Evolutionary conservation across 2,113 vertebrate genomes (phyloP).

Genomic region (Sylvietta virens): DNA sequence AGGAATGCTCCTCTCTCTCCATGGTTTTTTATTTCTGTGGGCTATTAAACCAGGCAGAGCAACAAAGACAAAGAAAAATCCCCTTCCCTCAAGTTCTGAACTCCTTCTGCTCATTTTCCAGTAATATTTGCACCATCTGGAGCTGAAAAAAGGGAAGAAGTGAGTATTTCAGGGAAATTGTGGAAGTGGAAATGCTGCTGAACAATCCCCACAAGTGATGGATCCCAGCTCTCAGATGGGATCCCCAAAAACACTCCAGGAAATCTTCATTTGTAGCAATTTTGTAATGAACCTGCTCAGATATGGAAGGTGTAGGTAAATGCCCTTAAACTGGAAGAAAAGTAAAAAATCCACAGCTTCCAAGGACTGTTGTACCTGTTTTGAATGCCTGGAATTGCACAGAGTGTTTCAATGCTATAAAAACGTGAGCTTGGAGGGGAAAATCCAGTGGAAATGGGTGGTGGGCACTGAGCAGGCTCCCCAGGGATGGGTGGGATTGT

Average conservation of each 20-base stretch:
- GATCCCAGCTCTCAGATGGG: background rate
- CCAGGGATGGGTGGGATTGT: background rate
- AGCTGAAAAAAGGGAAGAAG: background rate
- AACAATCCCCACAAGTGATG: background rate
- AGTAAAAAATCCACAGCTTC: background rate
- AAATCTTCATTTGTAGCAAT: background rate
- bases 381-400: background rate
- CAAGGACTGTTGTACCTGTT: background rate
- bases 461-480: background rate
- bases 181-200: background rate
- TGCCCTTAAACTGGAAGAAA: background rate
- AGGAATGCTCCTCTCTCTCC: background rate
- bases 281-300: background rate
- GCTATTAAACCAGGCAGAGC: background rate
- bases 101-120: background rate
- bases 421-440: background rate
- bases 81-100: background rate
- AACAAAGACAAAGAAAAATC: background rate
- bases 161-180: background rate
- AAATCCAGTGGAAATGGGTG: background rate
- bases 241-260: background rate
- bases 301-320: background rate
- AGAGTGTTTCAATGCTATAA: background rate
- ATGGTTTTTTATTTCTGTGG: background rate
- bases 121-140: background rate